These are phyloP conservation scores for Cryptocheilus praepositus DNA, from an alignment of 2,888 invertebrate genomes.

Conservation along the genomic window DNA sequence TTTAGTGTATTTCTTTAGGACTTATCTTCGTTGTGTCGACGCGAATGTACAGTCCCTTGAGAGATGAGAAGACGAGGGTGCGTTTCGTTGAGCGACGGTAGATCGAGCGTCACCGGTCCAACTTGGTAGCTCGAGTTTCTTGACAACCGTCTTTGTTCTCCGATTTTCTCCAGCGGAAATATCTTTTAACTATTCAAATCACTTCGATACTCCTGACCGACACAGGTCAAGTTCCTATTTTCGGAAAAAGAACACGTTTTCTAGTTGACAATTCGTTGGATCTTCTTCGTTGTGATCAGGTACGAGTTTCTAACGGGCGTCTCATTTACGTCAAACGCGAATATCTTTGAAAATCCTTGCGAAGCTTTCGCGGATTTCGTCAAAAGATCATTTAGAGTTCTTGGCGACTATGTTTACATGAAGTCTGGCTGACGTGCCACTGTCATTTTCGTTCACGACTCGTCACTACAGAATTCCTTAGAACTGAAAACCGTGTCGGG, in stretches of 20 bases:
- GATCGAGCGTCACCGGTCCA: slow-evolving; percentile 13
- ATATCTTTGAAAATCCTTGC: too few species aligned
- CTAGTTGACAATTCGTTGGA: slow-evolving; percentile 33
- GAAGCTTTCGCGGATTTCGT: neutral
- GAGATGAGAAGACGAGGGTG: slow-evolving; percentile 20
- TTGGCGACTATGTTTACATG: neutral
- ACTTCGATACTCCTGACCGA: neutral
- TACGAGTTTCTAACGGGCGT: slow-evolving; percentile 41
- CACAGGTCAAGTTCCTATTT: slow-evolving; percentile 7
- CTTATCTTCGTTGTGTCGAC: slow-evolving; percentile 49
- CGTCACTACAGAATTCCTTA: neutral
- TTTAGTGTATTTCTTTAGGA: slow-evolving; percentile 12
- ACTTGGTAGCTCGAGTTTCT: slow-evolving; percentile 6
- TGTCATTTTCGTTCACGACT: neutral
- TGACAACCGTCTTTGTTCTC: neutral
- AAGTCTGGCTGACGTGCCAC: neutral
- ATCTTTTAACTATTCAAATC: too few species aligned
- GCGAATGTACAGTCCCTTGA: slow-evolving; percentile 9
- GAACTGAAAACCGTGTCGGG: neutral
- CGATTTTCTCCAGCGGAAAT: slow-evolving; percentile 21
- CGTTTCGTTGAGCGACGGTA: slow-evolving; percentile 58
- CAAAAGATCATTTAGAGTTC: neutral
- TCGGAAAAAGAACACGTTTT: too few species aligned
- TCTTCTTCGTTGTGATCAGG: slow-evolving; percentile 56
- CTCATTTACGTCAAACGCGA: slow-evolving; percentile 1